phyloP scores from a whole-genome alignment of 2,888 invertebrate species.

The Orgyia antiqua region DNA sequence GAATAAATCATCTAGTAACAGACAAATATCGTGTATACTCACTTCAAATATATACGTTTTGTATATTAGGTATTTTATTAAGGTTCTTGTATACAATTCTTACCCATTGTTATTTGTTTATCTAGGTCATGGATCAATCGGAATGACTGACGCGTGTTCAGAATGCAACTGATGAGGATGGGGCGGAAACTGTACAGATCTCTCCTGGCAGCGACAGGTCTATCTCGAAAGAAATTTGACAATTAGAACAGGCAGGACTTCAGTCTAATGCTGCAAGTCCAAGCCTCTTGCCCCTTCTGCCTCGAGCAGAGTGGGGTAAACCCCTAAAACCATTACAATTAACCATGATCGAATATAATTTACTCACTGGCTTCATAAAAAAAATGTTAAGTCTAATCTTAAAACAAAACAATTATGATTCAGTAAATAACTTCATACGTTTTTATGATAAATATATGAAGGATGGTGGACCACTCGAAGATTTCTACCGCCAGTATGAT shows the following conservation, averaged over 20 bases:
- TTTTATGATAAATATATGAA: constrained; percentile 76
- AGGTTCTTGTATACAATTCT: too few relatives aligned
- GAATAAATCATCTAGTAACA: too few relatives aligned
- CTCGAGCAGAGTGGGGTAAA: constrained; percentile 78
- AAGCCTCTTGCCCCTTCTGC: constrained; percentile 78
- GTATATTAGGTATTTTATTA: too few relatives aligned
- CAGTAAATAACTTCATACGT: constrained; percentile 87
- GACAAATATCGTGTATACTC: too few relatives aligned
- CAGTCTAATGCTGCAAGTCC: constrained; percentile 39
- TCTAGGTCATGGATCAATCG: background rate
- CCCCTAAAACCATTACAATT: constrained; percentile 20
- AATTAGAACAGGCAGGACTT: constrained; percentile 76
- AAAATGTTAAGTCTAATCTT: constrained; percentile 86
- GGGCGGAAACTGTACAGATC: constrained; percentile 37
- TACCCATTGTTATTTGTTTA: too few relatives aligned
- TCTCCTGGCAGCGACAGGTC: background rate
- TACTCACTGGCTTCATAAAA: constrained; percentile 79
- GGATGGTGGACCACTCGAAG: constrained; percentile 56
- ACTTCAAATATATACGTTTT: too few relatives aligned
- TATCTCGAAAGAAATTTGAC: constrained; percentile 83
- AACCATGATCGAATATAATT: constrained; percentile 81
- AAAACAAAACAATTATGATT: constrained; percentile 91
- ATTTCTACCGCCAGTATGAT: constrained; percentile 85
- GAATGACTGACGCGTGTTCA: constrained; percentile 3
- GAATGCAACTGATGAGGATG: too few relatives aligned